A percentile compares a stretch with the other conserved stretches of the same genome.
Conservation (phyloP, 2,113 vertebrate genomes). For the Halichoeres trimaculatus region DNA sequence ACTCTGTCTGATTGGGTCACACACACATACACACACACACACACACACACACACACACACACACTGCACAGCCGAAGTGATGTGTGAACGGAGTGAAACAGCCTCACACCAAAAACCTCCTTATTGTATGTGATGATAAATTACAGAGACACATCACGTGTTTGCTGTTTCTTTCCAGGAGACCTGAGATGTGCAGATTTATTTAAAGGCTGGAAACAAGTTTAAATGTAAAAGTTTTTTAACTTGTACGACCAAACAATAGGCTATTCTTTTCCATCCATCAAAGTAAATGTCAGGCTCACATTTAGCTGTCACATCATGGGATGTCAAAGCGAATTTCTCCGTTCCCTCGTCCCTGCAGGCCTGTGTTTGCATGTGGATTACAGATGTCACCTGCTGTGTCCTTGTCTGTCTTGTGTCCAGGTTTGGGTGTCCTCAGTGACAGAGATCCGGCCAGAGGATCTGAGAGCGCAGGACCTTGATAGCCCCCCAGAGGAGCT, state of each 20-base stretch:
- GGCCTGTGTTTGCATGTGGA: neutral
- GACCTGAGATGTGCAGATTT: neutral
- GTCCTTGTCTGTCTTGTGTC: constrained; percentile 5
- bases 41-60: no score
- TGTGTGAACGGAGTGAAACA: neutral
- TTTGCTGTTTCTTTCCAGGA: neutral
- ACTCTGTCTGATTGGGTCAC: constrained; percentile 14
- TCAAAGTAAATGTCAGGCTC: constrained; percentile 28
- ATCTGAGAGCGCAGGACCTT: constrained; percentile 86
- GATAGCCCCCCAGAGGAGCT: constrained; percentile 85
- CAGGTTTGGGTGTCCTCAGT: constrained; percentile 91
- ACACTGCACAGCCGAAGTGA: neutral
- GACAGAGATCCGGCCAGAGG: constrained; percentile 85
- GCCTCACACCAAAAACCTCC: no score
- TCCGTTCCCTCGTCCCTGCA: neutral
- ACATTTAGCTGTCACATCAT: constrained; percentile 24
- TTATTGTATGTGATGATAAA: neutral
- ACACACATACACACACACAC: no score
- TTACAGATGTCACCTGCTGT: constrained; percentile 1
- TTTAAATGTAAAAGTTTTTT: neutral
- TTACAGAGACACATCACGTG: constrained; percentile 2
- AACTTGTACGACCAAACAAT: constrained; percentile 5
- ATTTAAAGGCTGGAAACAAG: neutral
- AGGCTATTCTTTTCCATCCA: constrained; percentile 8
- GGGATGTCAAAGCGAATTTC: neutral